Conservation (phyloP, 2,797 vertebrate genomes). For the Coccyzus lansbergi region DNA sequence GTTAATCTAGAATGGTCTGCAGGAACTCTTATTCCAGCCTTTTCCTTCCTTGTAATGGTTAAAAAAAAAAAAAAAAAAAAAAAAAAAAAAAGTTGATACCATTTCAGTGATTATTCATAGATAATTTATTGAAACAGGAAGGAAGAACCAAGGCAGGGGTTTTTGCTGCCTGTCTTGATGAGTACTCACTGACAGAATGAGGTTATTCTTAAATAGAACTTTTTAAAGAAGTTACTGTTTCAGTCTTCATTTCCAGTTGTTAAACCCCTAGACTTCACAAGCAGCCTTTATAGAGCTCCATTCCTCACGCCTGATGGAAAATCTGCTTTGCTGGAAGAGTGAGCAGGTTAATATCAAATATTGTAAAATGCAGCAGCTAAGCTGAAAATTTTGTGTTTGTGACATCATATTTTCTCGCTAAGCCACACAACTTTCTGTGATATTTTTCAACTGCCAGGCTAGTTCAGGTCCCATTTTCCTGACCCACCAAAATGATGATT, state of each 20-base stretch:
- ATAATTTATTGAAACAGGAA: not conserved
- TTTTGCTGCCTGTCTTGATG: not conserved
- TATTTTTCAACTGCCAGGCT: not conserved
- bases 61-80: too few species aligned
- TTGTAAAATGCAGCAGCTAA: not conserved
- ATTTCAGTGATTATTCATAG: not conserved
- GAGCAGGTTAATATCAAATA: not conserved
- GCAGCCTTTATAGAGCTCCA: not conserved
- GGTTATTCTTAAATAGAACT: not conserved
- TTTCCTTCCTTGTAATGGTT: not conserved
- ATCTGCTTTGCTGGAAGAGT: not conserved
- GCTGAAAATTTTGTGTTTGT: not conserved
- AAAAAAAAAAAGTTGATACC: accelerated
- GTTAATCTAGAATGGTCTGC: not conserved
- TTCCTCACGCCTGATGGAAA: not conserved
- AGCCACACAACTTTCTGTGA: not conserved
- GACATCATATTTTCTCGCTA: not conserved
- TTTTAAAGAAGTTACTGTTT: not conserved
- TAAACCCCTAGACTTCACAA: not conserved
- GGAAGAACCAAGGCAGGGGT: not conserved
- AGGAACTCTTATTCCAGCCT: not conserved
- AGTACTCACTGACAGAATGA: slow-evolving; percentile 25
- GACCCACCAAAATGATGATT: not conserved
- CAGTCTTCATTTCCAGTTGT: not conserved
- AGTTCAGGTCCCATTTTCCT: not conserved